Conservation (phyloP, 2,797 vertebrate species). For the Tragelaphus eurycerus region DNA sequence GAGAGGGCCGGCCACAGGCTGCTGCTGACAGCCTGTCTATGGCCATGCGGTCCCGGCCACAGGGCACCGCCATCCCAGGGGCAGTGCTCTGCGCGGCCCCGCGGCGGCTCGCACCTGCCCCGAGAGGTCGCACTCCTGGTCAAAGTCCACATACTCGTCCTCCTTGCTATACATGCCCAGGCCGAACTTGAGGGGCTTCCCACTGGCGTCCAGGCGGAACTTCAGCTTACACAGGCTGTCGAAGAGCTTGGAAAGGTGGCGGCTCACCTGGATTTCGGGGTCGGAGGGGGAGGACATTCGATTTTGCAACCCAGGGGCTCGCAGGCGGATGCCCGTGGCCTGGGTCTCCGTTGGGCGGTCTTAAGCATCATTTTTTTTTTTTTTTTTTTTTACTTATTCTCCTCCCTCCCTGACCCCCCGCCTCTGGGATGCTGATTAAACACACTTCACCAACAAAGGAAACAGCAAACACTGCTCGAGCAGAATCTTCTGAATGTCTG, state of each 20-base stretch:
- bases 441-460: rapidly evolving
- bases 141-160: slow-evolving; percentile 78
- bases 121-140: slow-evolving; percentile 77
- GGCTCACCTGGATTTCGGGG: slow-evolving; percentile 75
- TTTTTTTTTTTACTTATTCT: neutral
- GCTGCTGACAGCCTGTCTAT: neutral
- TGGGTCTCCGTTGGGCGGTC: rapidly evolving
- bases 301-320: rapidly evolving
- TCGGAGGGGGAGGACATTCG: rapidly evolving
- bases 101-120: slow-evolving; percentile 79
- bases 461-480: rapidly evolving
- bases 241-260: slow-evolving; percentile 82
- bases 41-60: rapidly evolving
- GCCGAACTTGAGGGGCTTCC: slow-evolving; percentile 67
- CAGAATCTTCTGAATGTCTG: too few relatives aligned
- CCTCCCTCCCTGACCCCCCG: rapidly evolving
- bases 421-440: rapidly evolving
- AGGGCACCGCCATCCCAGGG: rapidly evolving
- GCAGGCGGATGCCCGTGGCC: rapidly evolving
- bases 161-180: slow-evolving; percentile 84
- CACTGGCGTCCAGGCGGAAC: slow-evolving; percentile 46
- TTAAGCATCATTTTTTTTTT: neutral
- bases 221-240: slow-evolving; percentile 83
- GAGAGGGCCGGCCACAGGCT: rapidly evolving
- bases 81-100: rapidly evolving